Conservation (phyloP, 2,888 invertebrate genomes). For the Petrophora chlorosata region DNA sequence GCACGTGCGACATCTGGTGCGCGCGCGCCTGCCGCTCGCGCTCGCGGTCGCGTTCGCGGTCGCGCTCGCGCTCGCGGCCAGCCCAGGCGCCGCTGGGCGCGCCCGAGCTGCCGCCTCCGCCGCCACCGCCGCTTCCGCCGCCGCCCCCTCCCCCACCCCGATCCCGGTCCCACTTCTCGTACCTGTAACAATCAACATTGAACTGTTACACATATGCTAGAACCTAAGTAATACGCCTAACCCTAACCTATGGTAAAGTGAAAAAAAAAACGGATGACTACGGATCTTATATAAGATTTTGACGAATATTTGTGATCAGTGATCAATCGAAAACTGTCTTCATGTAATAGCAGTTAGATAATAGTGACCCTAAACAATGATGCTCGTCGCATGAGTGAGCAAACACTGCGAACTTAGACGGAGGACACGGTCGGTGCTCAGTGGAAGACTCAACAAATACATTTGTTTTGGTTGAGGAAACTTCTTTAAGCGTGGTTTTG, state of each 20-base stretch:
- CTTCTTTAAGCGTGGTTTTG: too few species aligned
- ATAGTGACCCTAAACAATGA: conserved; percentile 7
- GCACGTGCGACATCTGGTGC: conserved; percentile 88
- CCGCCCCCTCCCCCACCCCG: conserved; percentile 67
- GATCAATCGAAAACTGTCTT: neutral
- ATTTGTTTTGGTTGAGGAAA: neutral
- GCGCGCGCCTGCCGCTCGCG: conserved; percentile 90
- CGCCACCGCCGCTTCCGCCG: conserved; percentile 54
- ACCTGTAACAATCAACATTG: conserved; percentile 57
- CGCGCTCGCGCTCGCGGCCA: conserved; percentile 84
- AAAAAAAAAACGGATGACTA: too few species aligned
- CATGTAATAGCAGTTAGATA: neutral
- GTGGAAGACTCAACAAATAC: conserved; percentile 4
- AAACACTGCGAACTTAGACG: conserved; percentile 7
- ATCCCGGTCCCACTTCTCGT: conserved; percentile 81
- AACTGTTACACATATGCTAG: neutral
- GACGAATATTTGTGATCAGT: too few species aligned
- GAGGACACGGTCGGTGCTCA: neutral
- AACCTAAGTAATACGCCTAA: too few species aligned
- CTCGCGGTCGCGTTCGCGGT: conserved; percentile 86
- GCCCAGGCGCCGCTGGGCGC: conserved; percentile 54
- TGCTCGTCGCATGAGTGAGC: conserved; percentile 5
- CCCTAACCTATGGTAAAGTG: too few species aligned
- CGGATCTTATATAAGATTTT: too few species aligned
- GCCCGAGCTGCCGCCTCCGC: conserved; percentile 47